These are phyloP conservation scores for Listronotus bonariensis DNA, from an alignment of 1,140 invertebrate genomes.

Conservation along the genomic window DNA sequence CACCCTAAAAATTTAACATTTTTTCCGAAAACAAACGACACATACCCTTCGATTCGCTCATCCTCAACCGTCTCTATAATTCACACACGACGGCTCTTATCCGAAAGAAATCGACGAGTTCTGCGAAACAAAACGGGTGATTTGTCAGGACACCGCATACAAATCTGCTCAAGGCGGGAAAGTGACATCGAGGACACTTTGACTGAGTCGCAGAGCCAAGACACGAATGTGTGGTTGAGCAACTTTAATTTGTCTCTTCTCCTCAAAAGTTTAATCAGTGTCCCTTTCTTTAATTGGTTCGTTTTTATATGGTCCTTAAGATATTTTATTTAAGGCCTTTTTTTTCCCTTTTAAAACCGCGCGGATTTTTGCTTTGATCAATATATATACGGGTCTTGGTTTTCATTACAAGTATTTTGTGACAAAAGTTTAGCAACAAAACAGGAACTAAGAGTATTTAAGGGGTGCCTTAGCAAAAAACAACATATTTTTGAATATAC, in stretches of 20 bases:
- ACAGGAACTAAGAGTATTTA: too few relatives aligned
- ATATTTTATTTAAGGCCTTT: not conserved
- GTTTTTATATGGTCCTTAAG: conserved; percentile 18
- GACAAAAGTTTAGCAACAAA: too few relatives aligned
- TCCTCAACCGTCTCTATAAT: conserved; percentile 10
- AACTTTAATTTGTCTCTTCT: conserved; percentile 29
- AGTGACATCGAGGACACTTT: conserved; percentile 33
- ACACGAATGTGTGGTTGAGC: conserved; percentile 38
- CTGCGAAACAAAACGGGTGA: conserved; percentile 23
- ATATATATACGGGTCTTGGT: too few relatives aligned
- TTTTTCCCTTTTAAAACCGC: not conserved
- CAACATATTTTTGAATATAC: too few relatives aligned
- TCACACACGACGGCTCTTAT: conserved; percentile 21
- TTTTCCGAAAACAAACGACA: not conserved
- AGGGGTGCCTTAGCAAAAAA: too few relatives aligned
- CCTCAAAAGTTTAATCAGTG: conserved; percentile 36
- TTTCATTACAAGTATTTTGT: too few relatives aligned
- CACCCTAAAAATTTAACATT: not conserved
- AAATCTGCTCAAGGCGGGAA: conserved; percentile 31
- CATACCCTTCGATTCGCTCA: not conserved
- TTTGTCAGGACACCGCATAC: conserved; percentile 36
- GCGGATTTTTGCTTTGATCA: too few relatives aligned
- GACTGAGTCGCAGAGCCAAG: conserved; percentile 29
- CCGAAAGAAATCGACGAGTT: conserved; percentile 35
- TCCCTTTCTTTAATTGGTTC: conserved; percentile 34